Evolutionary conservation across 2,888 invertebrate species (phyloP).

Genomic region (Diarsia rubi): DNA sequence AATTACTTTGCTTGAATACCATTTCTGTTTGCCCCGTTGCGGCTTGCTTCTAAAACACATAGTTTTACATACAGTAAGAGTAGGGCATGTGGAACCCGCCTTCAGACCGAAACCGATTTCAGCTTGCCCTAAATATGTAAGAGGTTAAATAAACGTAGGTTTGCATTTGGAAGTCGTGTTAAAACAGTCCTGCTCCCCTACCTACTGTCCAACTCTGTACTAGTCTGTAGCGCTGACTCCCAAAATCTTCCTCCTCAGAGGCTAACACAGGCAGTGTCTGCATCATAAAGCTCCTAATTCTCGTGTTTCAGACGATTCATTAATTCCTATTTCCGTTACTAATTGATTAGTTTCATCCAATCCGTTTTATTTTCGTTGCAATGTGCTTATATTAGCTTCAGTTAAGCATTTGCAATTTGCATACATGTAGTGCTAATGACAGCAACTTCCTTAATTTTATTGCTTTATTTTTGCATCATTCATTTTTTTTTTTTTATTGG

Average conservation of each 20-base stretch:
- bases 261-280: no score
- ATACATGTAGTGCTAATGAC: slow-evolving; percentile 38
- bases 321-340: slow-evolving; percentile 8
- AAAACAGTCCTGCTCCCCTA: neutral
- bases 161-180: neutral
- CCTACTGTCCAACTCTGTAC: neutral
- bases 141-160: no score
- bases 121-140: no score
- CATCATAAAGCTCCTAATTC: neutral
- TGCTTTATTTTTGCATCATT: slow-evolving; percentile 38
- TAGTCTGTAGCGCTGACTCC: neutral
- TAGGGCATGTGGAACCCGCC: no score
- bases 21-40: neutral
- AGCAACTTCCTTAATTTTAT: slow-evolving; percentile 54
- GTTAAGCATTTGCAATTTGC: slow-evolving; percentile 48
- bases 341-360: slow-evolving; percentile 3
- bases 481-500: no score
- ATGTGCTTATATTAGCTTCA: slow-evolving; percentile 32
- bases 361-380: slow-evolving; percentile 20
- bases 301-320: neutral
- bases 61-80: neutral
- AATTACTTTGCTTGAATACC: neutral
- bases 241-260: neutral
- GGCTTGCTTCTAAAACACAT: neutral
- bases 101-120: no score